Base-by-base conservation (phyloP, 2,888 invertebrate species). In the Junonia oenone region DNA sequence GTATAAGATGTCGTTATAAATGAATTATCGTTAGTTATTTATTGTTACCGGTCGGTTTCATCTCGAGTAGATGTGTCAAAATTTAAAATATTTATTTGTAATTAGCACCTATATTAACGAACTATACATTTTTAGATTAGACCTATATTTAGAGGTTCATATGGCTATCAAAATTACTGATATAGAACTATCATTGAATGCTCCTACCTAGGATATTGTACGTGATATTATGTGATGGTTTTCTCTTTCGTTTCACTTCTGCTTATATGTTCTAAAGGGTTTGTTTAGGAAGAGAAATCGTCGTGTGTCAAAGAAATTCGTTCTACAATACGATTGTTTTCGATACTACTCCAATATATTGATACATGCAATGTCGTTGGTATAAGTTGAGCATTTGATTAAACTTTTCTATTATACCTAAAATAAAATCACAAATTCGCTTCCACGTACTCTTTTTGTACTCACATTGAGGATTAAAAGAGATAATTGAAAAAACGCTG, bases 191-290 rank as follows among this genome's bases (percentile, higher is more conserved):
- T 37, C 35, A 40, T 26, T 19, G 17, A 11, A 27, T 27, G 31
- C 46, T 45, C 45, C 49, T 54, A 49, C 52, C n/a, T 55, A 17
- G 27, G 56, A 45, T 38, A 47, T 13, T 13, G 48, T 59, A 61
- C 63, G 62, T 65, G 62, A 59, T 51, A 50, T 51, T 62, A 61
- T 63, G 62, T 50, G 35, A 45, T 17, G 46, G 51, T 54, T 61
- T 59, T 63, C 58, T 58, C 55, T 61, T 58, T 60, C 49, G 52
- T 55, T 55, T 53, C 31, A 45, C 49, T 48, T 46, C 45, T 47
- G 17, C 33, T 51, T 38, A 45, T 48, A 45, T 49, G 48, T 45
- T 40, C 14, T 19, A 27, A 14, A 48, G 37, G 43, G 6, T 43
- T 58, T 58, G 29, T 48, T 37, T 47, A 11, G 50, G 11, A 29